Percentiles rank a stretch among this genome's conserved stretches.
phyloP scores from a whole-genome alignment of 2,797 vertebrate species.

The Telmatherina bonti region DNA sequence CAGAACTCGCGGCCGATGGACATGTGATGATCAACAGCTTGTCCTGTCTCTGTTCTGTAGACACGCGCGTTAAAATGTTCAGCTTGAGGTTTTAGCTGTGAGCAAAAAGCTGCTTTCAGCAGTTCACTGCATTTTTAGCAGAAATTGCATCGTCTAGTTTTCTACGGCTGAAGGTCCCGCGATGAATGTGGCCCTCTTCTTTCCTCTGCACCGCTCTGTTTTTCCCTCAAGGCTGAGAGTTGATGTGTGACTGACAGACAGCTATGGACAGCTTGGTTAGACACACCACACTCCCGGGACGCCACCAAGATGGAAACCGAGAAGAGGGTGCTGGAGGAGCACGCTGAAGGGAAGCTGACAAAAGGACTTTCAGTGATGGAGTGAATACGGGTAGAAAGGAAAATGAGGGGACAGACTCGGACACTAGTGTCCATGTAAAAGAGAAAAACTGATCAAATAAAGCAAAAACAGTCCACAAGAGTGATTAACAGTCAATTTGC shows the following conservation, averaged over 20 bases:
- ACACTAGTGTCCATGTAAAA: neutral
- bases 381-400: slow-evolving; percentile 5
- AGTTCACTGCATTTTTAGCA: neutral
- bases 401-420: neutral
- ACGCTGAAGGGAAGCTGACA: slow-evolving; percentile 31
- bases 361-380: slow-evolving; percentile 28
- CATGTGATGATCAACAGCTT: neutral
- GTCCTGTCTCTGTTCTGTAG: neutral
- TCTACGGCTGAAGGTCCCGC: slow-evolving; percentile 6
- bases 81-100: neutral
- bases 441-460: slow-evolving; percentile 3
- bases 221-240: slow-evolving; percentile 61
- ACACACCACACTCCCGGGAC: slow-evolving; percentile 74
- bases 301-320: slow-evolving; percentile 52
- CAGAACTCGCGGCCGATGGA: neutral
- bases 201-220: slow-evolving; percentile 35
- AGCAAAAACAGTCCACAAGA: slow-evolving; percentile 3
- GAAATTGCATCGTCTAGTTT: neutral
- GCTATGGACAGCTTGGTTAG: slow-evolving; percentile 76
- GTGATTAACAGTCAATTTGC: slow-evolving; percentile 40
- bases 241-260: slow-evolving; percentile 79
- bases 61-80: neutral
- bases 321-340: slow-evolving; percentile 33
- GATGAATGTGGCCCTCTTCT: slow-evolving; percentile 21
- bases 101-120: neutral